Evolutionary conservation across 2,797 vertebrate genomes (phyloP), one percentile per base, ranked within the genome.

Genomic region (Sandelia bainsii): DNA sequence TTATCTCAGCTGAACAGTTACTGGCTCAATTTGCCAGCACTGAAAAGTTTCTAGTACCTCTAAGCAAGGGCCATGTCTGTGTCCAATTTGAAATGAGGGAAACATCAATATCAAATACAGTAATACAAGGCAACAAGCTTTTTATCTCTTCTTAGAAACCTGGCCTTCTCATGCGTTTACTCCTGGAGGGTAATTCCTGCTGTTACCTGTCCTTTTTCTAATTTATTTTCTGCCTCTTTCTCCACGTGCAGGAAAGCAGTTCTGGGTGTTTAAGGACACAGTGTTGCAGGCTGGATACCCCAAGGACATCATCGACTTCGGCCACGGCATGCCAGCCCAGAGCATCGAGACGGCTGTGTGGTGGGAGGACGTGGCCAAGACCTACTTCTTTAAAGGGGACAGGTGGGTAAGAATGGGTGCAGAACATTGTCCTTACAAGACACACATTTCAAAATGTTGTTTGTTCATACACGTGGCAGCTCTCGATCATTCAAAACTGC

Each of bases 301-400:
- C 90, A 96, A 98, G 91, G 96, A 99, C 91, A 95, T 99, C 92
- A 93, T 97, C 67, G 94, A 96, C 68, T 96, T 99, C 32, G 97
- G 98, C 85, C 97, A 87, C 4, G 96, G 97, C 75, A 98, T 98
- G 93, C 97, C 97, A 60, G 95, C 96, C 4, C 97, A 99, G 84
- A 98, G 96, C 56, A 99, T 99, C 45, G 98, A 99, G 93, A 98
- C 97, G 44, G 97, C 97, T 69, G 97, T 99, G 82, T 99, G 98
- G 98, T 99, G 98, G 97, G 97, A 99, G 92, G 97, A 98, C 6
- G 97, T 96, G 73, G 96, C 97, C 81, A 99, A 99, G 94, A 99
- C 98, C 62, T 99, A 99, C 91, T 99, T 99, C 93, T 99, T 99
- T 94, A 99, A 99, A 94, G 97, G 98, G 75, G 97, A 99, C 93